phyloP scores from a whole-genome alignment of 2,888 invertebrate genomes.

The Desoria tigrina region DNA sequence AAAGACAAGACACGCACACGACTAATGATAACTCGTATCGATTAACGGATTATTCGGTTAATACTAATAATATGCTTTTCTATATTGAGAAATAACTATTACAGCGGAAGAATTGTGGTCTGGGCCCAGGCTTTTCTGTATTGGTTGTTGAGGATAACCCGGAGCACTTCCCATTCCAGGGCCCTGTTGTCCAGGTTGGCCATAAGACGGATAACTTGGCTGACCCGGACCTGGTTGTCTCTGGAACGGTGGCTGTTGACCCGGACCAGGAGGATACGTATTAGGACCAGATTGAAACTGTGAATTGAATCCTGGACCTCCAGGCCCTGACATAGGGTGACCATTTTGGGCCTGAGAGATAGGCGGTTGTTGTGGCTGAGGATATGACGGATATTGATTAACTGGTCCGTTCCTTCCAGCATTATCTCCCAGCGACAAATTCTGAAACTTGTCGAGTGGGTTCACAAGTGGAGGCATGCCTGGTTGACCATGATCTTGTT shows the following conservation, averaged over 20 bases:
- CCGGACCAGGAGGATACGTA: constrained; percentile 14
- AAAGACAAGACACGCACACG: no score
- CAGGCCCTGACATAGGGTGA: constrained; percentile 28
- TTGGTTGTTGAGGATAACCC: constrained; percentile 42
- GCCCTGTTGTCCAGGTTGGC: constrained; percentile 22
- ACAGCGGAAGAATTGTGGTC: constrained; percentile 64
- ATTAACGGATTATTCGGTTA: no score
- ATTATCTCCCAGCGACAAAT: neutral
- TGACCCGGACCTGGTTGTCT: constrained; percentile 27
- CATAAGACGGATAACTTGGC: constrained; percentile 29
- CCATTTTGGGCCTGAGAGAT: constrained; percentile 19
- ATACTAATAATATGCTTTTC: no score
- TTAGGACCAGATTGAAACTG: constrained; percentile 5
- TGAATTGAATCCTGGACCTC: constrained; percentile 13
- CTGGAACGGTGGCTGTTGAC: constrained; percentile 10
- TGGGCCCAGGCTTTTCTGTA: constrained; percentile 71
- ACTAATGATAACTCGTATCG: no score
- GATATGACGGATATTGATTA: constrained; percentile 26
- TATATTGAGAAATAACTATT: constrained; percentile 16
- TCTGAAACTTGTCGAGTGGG: no score
- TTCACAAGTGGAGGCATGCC: no score
- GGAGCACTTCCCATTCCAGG: constrained; percentile 18
- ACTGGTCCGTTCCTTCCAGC: neutral
- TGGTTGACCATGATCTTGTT: neutral
- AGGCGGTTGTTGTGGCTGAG: constrained; percentile 32